These are phyloP conservation scores for Lycocerus yunnanus DNA, from an alignment of 2,888 invertebrate species.

Conservation along the genomic window DNA sequence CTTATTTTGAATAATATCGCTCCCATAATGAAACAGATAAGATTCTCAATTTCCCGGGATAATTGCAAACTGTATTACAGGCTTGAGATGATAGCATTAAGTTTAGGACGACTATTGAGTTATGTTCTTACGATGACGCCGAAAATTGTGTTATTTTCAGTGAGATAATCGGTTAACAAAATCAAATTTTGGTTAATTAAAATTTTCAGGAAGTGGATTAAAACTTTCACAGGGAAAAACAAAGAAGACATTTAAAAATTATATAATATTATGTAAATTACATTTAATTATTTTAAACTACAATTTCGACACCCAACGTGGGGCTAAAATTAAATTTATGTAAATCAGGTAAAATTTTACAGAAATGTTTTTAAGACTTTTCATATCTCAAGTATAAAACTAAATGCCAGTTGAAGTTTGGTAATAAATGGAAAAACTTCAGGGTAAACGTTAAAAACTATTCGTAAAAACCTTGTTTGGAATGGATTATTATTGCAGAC, in stretches of 20 bases:
- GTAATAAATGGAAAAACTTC: neutral
- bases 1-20: constrained; percentile 45
- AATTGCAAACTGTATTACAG: constrained; percentile 48
- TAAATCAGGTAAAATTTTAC: too few species aligned
- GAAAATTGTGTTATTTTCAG: constrained; percentile 24
- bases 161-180: constrained; percentile 27
- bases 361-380: too few species aligned
- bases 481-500: constrained; percentile 14
- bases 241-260: too few species aligned
- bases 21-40: constrained; percentile 47
- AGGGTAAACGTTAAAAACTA: neutral
- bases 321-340: too few species aligned
- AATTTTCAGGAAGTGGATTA: neutral
- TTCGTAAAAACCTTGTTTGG: neutral
- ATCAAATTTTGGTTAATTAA: constrained; percentile 8
- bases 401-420: neutral
- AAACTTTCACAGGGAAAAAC: too few species aligned
- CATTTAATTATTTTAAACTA: too few species aligned
- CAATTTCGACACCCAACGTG: too few species aligned
- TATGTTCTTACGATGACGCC: constrained; percentile 35
- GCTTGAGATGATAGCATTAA: constrained; percentile 42
- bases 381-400: neutral
- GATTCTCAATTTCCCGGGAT: constrained; percentile 49
- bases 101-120: constrained; percentile 39
- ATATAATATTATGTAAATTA: too few species aligned